phyloP scores from a whole-genome alignment of 2,888 invertebrate species.

The Andrena dorsata region DNA sequence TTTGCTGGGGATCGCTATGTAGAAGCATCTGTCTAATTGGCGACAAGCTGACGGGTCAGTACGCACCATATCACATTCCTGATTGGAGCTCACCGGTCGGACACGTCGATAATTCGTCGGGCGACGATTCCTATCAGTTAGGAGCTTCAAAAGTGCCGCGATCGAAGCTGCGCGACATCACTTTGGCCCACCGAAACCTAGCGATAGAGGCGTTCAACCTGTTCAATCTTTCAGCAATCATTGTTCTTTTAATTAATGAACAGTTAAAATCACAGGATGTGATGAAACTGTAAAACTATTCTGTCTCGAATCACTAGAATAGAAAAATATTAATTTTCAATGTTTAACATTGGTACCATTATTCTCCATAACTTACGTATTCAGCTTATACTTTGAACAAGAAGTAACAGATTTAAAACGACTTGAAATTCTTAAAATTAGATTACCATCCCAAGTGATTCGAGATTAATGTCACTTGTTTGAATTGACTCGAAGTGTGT shows the following conservation, averaged over 20 bases:
- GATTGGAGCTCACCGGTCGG: slow-evolving; percentile 25
- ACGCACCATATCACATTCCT: slow-evolving; percentile 45
- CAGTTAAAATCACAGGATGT: background rate
- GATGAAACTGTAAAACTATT: background rate
- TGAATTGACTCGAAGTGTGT: too few relatives aligned
- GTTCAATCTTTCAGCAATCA: too few relatives aligned
- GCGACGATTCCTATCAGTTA: slow-evolving; percentile 15
- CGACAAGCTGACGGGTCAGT: slow-evolving; percentile 33
- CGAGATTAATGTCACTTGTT: too few relatives aligned
- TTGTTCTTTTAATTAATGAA: background rate
- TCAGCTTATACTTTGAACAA: too few relatives aligned
- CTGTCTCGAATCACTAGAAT: too few relatives aligned
- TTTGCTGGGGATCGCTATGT: slow-evolving; percentile 15
- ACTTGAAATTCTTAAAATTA: too few relatives aligned
- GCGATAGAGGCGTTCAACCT: too few relatives aligned
- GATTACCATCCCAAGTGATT: too few relatives aligned
- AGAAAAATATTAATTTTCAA: too few relatives aligned
- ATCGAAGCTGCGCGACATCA: background rate
- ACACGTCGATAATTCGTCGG: slow-evolving; percentile 4
- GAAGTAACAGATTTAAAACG: too few relatives aligned
- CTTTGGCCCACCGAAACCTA: background rate
- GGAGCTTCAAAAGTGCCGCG: slow-evolving; percentile 8
- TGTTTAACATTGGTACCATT: too few relatives aligned
- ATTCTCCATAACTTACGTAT: too few relatives aligned
- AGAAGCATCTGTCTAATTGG: slow-evolving; percentile 39